These are phyloP conservation scores for Brachyptera putata DNA, from an alignment of 2,888 invertebrate genomes.

Conservation along the genomic window DNA sequence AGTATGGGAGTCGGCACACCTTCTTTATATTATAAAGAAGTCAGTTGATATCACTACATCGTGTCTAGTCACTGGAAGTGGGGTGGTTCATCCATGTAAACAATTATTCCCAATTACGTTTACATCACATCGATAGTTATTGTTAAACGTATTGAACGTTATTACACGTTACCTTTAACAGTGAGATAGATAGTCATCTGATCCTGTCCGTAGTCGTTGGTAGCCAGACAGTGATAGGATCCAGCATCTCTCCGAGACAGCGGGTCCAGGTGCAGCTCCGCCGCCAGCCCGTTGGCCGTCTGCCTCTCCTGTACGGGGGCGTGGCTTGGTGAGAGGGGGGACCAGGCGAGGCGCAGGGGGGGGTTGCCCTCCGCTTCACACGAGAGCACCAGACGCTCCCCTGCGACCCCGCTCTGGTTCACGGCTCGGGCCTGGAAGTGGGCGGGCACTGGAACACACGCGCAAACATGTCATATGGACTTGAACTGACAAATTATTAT, in stretches of 20 bases:
- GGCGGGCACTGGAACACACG: constrained; percentile 39
- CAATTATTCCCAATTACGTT: too few species aligned
- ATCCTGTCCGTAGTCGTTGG: constrained; percentile 49
- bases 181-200: constrained; percentile 46
- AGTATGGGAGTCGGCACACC: too few species aligned
- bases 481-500: too few species aligned
- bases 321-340: constrained; percentile 30
- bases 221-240: constrained; percentile 47
- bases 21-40: too few species aligned
- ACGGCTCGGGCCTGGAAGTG: constrained; percentile 36
- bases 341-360: constrained; percentile 46
- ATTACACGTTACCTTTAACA: constrained; percentile 50
- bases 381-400: constrained; percentile 43
- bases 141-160: too few species aligned
- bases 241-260: constrained; percentile 39
- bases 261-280: constrained; percentile 39
- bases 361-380: constrained; percentile 47
- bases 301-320: constrained; percentile 36
- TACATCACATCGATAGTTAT: too few species aligned
- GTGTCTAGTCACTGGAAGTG: too few species aligned
- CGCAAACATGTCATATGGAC: too few species aligned
- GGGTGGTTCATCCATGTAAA: too few species aligned
- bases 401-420: constrained; percentile 43
- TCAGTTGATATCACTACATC: too few species aligned
- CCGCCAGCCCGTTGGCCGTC: constrained; percentile 42